Base-by-base conservation (phyloP, 2,888 invertebrate genomes). In the Lepidochitona cinerea region DNA sequence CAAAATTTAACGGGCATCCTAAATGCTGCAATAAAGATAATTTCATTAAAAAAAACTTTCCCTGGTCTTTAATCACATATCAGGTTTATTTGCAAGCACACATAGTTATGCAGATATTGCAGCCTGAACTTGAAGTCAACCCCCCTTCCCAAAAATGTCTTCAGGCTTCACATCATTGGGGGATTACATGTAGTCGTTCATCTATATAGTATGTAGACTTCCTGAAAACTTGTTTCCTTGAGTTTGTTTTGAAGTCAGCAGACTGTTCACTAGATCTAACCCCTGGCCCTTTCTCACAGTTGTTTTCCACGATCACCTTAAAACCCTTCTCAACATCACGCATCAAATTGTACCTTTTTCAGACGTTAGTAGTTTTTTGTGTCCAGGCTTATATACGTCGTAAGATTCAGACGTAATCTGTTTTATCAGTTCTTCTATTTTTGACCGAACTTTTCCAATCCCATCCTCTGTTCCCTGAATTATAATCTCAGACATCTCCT, bases 121-220 rank as follows among this genome's bases (percentile, higher is more conserved):
- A n/a, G n/a, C n/a, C n/a, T n/a, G n/a, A n/a, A n/a, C n/a, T n/a
- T n/a, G n/a, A n/a, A n/a, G n/a, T n/a, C n/a, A n/a, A n/a, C n/a
- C n/a, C n/a, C n/a, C n/a, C n/a, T n/a, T n/a, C n/a, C n/a, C n/a
- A n/a, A n/a, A n/a, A n/a, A n/a, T n/a, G n/a, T n/a, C n/a, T n/a
- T n/a, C n/a, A n/a, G n/a, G n/a, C n/a, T n/a, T n/a, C n/a, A n/a
- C n/a, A n/a, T n/a, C n/a, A n/a, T n/a, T n/a, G n/a, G n/a, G n/a
- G n/a, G 29, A 76, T 72, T 32, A 82, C 65, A 12, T 75, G 70
- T 14, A 67, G 68, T 26, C 72, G 70, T 54, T 73, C 72, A 72
- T 49, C 71, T 71, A 59, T 71, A 71, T 26, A 54, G 59, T 69
- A n/a, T n/a, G n/a, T 72, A 75, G 26, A 73, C 29, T 12, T 71